A percentile compares a stretch with the other conserved stretches of the same genome.
These are phyloP conservation scores for Lamprotornis superbus DNA, from an alignment of 2,113 vertebrate species.

Conservation along the genomic window DNA sequence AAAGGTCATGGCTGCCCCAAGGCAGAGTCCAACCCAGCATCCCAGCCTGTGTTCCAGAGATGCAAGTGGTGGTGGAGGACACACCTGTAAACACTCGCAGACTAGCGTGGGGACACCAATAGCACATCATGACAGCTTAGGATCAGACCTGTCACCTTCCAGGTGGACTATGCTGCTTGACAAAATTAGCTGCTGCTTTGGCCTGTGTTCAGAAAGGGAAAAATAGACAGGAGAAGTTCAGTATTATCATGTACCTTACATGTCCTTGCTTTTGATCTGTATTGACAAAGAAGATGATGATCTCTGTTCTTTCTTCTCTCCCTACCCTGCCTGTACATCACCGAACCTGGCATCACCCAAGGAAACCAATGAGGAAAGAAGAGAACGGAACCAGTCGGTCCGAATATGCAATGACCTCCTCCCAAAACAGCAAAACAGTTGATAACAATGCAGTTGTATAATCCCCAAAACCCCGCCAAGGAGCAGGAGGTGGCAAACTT, in stretches of 20 bases:
- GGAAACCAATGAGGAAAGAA: conserved; percentile 97
- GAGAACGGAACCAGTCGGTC: conserved; percentile 92
- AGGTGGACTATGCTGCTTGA: not conserved
- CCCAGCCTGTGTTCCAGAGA: not conserved
- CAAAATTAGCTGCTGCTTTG: not conserved
- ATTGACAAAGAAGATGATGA: conserved; percentile 23
- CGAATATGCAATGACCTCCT: conserved; percentile 97
- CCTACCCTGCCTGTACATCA: not conserved
- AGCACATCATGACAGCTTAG: not conserved
- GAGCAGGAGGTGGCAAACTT: conserved; percentile 55
- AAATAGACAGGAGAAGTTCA: not conserved
- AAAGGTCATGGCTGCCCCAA: not conserved
- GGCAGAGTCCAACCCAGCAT: not conserved
- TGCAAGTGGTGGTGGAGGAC: not conserved
- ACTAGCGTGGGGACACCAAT: not conserved
- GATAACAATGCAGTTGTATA: conserved; percentile 91
- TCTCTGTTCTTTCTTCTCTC: conserved; percentile 36
- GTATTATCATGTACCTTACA: not conserved
- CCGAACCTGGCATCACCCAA: conserved; percentile 43
- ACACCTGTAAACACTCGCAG: not conserved
- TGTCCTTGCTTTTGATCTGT: not conserved
- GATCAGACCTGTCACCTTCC: not conserved
- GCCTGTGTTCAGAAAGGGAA: not conserved
- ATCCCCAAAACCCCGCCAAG: not conserved
- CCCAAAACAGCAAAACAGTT: conserved; percentile 86